Evolutionary conservation across 2,888 invertebrate species (phyloP), one percentile per base, ranked within the genome.

Genomic region (Physocephala rufipes): DNA sequence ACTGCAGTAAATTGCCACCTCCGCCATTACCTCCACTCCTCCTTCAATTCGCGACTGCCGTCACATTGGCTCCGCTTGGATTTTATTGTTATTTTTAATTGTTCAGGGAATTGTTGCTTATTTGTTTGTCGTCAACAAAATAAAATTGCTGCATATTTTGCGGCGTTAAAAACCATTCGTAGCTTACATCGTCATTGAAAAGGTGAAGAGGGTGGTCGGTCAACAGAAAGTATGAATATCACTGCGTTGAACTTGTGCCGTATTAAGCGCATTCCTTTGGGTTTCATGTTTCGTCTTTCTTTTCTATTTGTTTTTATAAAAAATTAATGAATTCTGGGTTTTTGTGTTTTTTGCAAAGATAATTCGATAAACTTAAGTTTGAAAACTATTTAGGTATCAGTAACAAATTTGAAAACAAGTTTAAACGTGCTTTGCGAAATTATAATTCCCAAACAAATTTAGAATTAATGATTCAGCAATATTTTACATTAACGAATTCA

Each of bases 1-100:
- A 7, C 36, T 36, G 36, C 36, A 36, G 36, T 36, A 36, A 4
- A 9, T 36, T 36, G 36, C 30, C 30, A 49, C 24, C 19, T 13
- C 30, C 26, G 28, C 30, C 36, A 36, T 28, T 45, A 49, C 49
- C 45, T 49, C n/a, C n/a, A n/a, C n/a, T n/a, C n/a, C n/a, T n/a
- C n/a, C n/a, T n/a, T n/a, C n/a, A n/a, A n/a, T n/a, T n/a, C n/a
- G n/a, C n/a, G n/a, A 9, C 36, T 9, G 36, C 9, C 36, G 36
- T 36, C 36, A 36, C 36, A 36, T 9, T 4, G 5, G 36, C 36
- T 49, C 26, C 16, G 28, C 21, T 7, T 12, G 26, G 49, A 45
- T 49, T 64, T 64, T 64, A 64, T 64, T 47, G 64, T 49, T 47
- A 47, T 24, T 19, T 64, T 51, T 49, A 49, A 64, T 49, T 64